Conservation (phyloP, 1,140 invertebrate genomes). For the Reticulitermes speratus region DNA sequence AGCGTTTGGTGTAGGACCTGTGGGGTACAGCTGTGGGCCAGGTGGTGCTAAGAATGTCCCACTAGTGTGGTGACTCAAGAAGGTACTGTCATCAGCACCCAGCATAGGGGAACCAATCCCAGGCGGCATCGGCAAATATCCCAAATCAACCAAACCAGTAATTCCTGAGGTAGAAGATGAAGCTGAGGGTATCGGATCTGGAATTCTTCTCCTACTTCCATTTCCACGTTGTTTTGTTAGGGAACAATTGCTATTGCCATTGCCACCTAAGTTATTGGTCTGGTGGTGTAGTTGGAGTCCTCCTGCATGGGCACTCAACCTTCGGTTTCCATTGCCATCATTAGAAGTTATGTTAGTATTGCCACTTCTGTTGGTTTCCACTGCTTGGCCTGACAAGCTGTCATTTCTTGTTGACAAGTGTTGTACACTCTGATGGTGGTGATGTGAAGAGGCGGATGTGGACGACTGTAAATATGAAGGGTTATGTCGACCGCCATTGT, state of each 20-base stretch:
- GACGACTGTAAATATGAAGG: background rate
- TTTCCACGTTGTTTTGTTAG: slow-evolving; percentile 15
- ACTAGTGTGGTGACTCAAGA: slow-evolving; percentile 20
- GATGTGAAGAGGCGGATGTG: slow-evolving; percentile 5
- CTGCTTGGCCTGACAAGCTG: background rate
- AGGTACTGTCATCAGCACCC: slow-evolving; percentile 21
- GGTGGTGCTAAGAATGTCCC: background rate
- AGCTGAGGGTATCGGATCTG: background rate
- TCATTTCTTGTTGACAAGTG: background rate
- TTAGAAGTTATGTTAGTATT: background rate
- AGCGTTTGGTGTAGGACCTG: background rate
- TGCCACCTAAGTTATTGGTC: background rate
- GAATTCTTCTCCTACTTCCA: background rate
- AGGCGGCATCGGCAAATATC: slow-evolving; percentile 44
- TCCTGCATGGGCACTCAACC: background rate
- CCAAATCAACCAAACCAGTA: slow-evolving; percentile 43
- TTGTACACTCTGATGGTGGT: background rate
- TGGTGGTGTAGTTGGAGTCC: background rate
- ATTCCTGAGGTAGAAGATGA: slow-evolving; percentile 26
- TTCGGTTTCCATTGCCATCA: background rate
- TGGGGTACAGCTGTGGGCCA: slow-evolving; percentile 19
- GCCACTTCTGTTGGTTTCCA: background rate
- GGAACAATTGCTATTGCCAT: background rate
- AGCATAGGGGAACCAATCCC: slow-evolving; percentile 44
- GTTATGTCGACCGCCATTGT: background rate